Base-by-base conservation (phyloP, 2,797 vertebrate genomes). In the Hypotaenidia philippensis region DNA sequence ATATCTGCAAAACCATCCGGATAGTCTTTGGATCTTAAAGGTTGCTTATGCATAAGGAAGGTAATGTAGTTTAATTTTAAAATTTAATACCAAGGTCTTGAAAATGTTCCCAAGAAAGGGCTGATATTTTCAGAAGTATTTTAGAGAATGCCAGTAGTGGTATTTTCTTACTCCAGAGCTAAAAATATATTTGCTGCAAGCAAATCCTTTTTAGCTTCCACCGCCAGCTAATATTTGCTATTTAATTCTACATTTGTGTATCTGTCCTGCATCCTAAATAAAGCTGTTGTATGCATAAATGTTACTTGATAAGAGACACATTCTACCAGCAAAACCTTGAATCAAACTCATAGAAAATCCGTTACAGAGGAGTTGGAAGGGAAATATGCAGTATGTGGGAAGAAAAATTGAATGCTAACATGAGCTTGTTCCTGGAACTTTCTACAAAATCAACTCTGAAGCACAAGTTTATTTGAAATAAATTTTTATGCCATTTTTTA, bases 111-210 rank as follows among this genome's bases (percentile, higher is more conserved):
- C 56, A 93, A 76, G 59, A 50, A 94, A 82, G 41, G 60, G 49
- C 25, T 96, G 87, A 53, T 95, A 87, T 87, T 92, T 96, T 94
- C 72, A 56, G 60, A 90, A 80, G 57, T 70, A 53, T 84, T 84
- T 79, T 45, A 59, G 83, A 83, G 56, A 90, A 49, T 31, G 61
- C 47, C 27, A 45, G 6, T 47, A 75, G 38, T 84, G 83, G 13
- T 84, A 79, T 45, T 89, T 87, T 84, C 74, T 80, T 82, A 83
- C 3, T 6, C 70, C 49, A 76, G 38, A 41, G 52, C 59, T 91
- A 72, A 92, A 91, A 94, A 45, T 85, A 2, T 11, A 63, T 61
- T 93, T 80, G 23, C n/a, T 83, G 44, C 53, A 77, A 85, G 56
- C 75, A 92, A 82, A 57, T 82, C 7, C 23, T 75, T 96, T 45